Evolutionary conservation across 2,888 invertebrate genomes (phyloP), one percentile per base, ranked within the genome.

Genomic region (Drosophila flavopinicola): DNA sequence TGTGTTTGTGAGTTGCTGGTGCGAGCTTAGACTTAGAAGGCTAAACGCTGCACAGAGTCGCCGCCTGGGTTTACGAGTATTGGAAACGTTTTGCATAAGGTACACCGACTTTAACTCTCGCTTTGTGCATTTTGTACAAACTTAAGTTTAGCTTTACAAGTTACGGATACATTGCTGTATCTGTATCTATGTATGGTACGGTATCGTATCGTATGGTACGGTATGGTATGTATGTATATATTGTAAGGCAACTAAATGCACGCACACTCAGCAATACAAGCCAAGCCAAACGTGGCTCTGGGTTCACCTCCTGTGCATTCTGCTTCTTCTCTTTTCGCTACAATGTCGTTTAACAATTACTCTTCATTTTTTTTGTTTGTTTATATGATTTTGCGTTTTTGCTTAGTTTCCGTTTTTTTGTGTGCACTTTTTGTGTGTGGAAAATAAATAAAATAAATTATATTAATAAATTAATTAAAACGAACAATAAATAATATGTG

Each of bases 401-500:
- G 47, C 54, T 64, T 48, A 52, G 66, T 66, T 75, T 74, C 52
- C 59, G 25, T 56, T 54, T 60, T 39, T 69, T 52, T 72, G 58
- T 72, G 60, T 58, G 72, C 60, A 65, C 48, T 68, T 76, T 64
- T 64, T 13, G n/a, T 76, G 68, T 85, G 78, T 78, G 72, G 58
- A 72, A 73, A 84, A 85, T 86, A 82, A 78, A 88, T 84, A 89
- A 88, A 88, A 87, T 88, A 87, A 85, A 89, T 86, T 89, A 84
- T 88, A 85, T 86, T 80, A 89, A 85, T 83, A 84, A 85, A 80
- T 79, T 83, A 88, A 75, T 82, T 85, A 80, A 86, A 85, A 74
- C 83, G 85, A 87, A 87, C 82, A 69, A 85, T 85, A 85, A 87
- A 76, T 87, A 70, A 85, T 78, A 65, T 85, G 75, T 58, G 58